A percentile compares a stretch with the other conserved stretches of the same genome.
phyloP scores from a whole-genome alignment of 2,113 vertebrate genomes.

The Manacus vitellinus region DNA sequence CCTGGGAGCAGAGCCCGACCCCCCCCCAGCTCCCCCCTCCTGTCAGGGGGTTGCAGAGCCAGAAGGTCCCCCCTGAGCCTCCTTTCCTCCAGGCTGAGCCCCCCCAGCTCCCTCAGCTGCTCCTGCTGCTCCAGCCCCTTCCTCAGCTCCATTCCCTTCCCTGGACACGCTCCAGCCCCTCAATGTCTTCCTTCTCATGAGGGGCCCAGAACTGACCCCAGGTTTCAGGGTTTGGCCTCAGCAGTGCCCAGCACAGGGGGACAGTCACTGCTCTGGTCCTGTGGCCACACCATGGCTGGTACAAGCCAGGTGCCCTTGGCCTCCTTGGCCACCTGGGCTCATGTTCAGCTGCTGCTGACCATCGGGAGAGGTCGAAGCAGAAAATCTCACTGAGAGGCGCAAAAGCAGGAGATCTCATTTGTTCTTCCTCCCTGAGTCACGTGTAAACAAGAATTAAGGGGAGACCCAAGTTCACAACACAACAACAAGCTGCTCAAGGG shows the following conservation, averaged over 20 bases:
- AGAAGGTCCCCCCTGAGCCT: background rate
- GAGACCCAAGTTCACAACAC: background rate
- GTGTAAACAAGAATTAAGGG: background rate
- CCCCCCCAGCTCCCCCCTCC: background rate
- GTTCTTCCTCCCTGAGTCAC: background rate
- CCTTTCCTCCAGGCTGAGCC: background rate
- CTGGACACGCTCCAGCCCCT: background rate
- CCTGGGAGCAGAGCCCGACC: background rate
- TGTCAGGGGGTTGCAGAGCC: background rate
- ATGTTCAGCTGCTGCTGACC: background rate
- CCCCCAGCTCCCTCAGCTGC: background rate
- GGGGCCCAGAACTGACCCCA: background rate
- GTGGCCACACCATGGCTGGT: background rate
- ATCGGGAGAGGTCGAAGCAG: background rate
- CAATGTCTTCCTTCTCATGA: background rate
- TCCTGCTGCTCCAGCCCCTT: background rate
- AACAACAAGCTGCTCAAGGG: background rate
- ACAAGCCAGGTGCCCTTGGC: background rate
- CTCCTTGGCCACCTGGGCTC: background rate
- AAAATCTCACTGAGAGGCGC: background rate
- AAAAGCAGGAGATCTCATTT: background rate
- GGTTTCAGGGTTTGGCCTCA: background rate
- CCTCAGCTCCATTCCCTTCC: background rate
- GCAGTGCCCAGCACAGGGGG: background rate
- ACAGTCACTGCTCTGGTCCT: background rate